Evolutionary conservation across 2,113 vertebrate genomes (phyloP).

Genomic region (Tamias sibiricus): DNA sequence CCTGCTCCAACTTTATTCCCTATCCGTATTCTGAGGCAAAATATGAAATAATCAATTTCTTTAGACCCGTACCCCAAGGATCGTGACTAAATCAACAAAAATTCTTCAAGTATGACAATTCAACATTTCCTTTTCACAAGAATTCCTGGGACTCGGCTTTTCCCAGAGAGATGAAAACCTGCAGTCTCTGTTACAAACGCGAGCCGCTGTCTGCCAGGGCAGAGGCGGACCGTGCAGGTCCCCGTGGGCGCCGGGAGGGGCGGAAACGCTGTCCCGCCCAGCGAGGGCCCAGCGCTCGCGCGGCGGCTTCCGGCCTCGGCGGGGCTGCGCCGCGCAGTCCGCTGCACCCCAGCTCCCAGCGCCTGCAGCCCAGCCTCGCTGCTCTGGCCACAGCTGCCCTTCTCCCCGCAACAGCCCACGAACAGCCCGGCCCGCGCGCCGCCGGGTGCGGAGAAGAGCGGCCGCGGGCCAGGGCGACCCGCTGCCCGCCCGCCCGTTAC

Average conservation of each 20-base stretch:
- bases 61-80: background rate
- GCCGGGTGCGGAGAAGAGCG: too few relatives aligned
- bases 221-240: too few relatives aligned
- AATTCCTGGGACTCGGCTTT: background rate
- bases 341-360: too few relatives aligned
- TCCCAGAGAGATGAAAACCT: background rate
- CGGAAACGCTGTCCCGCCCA: too few relatives aligned
- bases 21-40: background rate
- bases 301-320: too few relatives aligned
- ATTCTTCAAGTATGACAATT: background rate
- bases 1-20: background rate
- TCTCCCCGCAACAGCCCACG: background rate
- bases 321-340: too few relatives aligned
- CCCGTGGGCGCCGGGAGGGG: too few relatives aligned
- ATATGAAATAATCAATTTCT: background rate
- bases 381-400: too few relatives aligned
- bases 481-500: slow-evolving; percentile 78
- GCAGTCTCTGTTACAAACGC: background rate
- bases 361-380: too few relatives aligned
- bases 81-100: background rate
- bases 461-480: too few relatives aligned
- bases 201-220: background rate
- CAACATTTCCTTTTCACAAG: background rate
- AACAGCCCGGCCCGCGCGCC: background rate
- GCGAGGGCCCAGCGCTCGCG: too few relatives aligned